These are phyloP conservation scores for Girardinichthys multiradiatus DNA, from an alignment of 2,113 vertebrate genomes.

Conservation along the genomic window DNA sequence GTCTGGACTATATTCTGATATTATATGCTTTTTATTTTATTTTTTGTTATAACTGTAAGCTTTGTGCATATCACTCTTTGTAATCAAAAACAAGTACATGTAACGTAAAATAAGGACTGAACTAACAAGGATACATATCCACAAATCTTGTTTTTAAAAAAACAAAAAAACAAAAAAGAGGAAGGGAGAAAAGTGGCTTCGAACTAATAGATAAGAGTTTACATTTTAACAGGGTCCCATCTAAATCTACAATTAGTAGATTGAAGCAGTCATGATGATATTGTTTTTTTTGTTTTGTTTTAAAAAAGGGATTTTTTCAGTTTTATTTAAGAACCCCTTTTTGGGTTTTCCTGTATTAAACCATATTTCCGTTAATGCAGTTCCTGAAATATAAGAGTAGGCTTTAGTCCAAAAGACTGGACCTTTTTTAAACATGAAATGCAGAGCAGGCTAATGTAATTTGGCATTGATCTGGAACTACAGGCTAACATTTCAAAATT, in stretches of 20 bases:
- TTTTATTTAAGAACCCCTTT: constrained; percentile 36
- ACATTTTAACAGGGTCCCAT: constrained; percentile 58
- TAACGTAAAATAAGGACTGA: constrained; percentile 87
- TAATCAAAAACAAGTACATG: constrained; percentile 91
- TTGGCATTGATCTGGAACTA: background rate
- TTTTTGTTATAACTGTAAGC: constrained; percentile 90
- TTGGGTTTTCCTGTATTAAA: constrained; percentile 36
- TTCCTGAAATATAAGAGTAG: constrained; percentile 9
- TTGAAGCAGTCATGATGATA: constrained; percentile 29
- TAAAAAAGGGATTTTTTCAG: constrained; percentile 51
- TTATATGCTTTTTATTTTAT: constrained; percentile 92
- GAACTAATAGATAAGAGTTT: constrained; percentile 27
- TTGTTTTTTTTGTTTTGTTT: constrained; percentile 46
- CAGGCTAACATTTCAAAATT: background rate
- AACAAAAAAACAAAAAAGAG: constrained; percentile 58
- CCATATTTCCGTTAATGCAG: constrained; percentile 7
- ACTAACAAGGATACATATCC: constrained; percentile 82
- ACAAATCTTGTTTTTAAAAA: constrained; percentile 49
- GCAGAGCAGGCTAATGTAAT: background rate
- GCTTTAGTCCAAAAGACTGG: too few species aligned
- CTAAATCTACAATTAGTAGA: constrained; percentile 41
- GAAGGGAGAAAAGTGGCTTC: background rate
- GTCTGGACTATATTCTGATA: constrained; percentile 86
- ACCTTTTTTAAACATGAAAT: background rate
- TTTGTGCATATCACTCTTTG: constrained; percentile 98